Evolutionary conservation across 2,888 invertebrate genomes (phyloP).

Genomic region (Odontothrips loti): DNA sequence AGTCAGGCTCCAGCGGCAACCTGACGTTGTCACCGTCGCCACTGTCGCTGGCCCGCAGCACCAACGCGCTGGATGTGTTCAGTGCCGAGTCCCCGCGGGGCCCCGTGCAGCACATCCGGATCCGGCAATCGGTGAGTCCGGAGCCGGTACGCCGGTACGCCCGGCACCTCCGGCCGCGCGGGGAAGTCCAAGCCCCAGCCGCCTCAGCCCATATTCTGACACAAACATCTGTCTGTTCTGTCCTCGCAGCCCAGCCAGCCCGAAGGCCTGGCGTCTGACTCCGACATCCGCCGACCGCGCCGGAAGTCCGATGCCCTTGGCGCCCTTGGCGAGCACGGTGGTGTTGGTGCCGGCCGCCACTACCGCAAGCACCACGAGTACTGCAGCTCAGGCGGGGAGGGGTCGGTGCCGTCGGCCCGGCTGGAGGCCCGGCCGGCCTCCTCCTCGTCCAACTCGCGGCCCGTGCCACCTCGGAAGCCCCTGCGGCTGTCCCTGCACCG

Average conservation of each 20-base stretch:
- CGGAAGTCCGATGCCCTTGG: conserved; percentile 29
- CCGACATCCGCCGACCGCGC: conserved; percentile 29
- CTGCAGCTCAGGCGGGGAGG: conserved; percentile 32
- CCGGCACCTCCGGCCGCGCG: no score
- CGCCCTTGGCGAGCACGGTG: conserved; percentile 26
- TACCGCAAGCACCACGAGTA: conserved; percentile 33
- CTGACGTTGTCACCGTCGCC: neutral
- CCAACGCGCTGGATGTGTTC: conserved; percentile 35
- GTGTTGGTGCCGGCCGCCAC: conserved; percentile 29
- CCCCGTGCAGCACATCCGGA: conserved; percentile 14
- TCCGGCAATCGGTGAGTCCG: neutral
- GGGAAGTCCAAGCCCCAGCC: neutral
- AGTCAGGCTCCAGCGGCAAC: conserved; percentile 2
- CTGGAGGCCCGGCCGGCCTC: conserved; percentile 22
- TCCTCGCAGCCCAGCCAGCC: conserved; percentile 17
- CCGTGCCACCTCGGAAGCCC: conserved; percentile 82
- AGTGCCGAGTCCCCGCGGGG: conserved; percentile 21
- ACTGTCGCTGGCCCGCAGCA: conserved; percentile 32
- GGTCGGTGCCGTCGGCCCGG: neutral
- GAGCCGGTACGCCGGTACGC: no score
- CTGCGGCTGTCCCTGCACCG: conserved; percentile 75
- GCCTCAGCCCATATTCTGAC: no score
- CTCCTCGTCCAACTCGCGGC: conserved; percentile 53
- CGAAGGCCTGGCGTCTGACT: conserved; percentile 31
- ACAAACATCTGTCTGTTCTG: neutral